Conservation (phyloP, 2,888 invertebrate species). For the Neocrepidodera transversa region DNA sequence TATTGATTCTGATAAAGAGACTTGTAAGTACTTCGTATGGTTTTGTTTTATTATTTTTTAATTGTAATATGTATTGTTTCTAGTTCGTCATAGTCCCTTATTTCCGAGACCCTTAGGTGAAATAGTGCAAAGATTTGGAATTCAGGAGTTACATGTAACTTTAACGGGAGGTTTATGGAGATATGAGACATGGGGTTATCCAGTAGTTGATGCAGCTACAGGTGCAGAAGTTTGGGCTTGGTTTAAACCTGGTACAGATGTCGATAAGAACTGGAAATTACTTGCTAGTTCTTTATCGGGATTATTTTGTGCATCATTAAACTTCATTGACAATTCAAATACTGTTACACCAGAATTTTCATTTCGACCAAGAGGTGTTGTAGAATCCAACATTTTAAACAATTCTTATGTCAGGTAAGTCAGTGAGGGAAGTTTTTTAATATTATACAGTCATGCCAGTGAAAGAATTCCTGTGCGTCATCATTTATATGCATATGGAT, state of each 20-base stretch:
- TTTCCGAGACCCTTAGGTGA: constrained; percentile 91
- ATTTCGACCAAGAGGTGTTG: constrained; percentile 77
- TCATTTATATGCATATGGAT: no score
- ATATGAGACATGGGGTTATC: constrained; percentile 94
- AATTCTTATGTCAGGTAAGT: constrained; percentile 54
- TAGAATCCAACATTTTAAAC: constrained; percentile 57
- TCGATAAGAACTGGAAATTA: constrained; percentile 87
- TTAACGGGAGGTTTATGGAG: constrained; percentile 95
- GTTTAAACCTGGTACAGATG: constrained; percentile 76
- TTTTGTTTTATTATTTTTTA: neutral
- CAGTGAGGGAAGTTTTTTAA: no score
- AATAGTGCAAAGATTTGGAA: constrained; percentile 81
- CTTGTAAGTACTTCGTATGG: constrained; percentile 66
- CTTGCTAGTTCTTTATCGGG: constrained; percentile 92
- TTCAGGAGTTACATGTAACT: constrained; percentile 90
- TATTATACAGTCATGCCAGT: no score
- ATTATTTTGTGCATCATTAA: constrained; percentile 93
- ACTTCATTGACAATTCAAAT: constrained; percentile 88
- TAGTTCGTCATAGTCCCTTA: constrained; percentile 83
- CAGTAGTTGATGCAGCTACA: constrained; percentile 85
- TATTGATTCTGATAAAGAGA: constrained; percentile 62
- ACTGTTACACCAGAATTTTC: constrained; percentile 85
- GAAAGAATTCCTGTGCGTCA: no score
- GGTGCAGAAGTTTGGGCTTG: constrained; percentile 95
- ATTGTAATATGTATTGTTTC: constrained; percentile 45